Evolutionary conservation across 2,113 vertebrate species (phyloP), one percentile per base, ranked within the genome.

Genomic region (Colaptes auratus): DNA sequence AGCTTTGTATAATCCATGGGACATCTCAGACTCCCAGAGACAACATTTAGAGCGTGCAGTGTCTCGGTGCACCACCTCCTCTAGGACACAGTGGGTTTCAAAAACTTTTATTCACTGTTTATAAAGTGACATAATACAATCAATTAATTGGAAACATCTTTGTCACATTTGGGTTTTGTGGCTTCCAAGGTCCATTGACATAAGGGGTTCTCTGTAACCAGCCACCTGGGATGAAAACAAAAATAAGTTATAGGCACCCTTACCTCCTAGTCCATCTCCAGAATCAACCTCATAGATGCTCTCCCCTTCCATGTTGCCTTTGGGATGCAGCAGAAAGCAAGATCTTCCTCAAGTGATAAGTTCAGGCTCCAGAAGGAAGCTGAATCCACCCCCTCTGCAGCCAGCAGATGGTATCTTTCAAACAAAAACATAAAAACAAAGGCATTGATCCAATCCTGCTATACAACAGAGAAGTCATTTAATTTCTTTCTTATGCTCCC

Each of bases 271-370:
- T 77, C 92, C 93, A 94, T 90, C 95, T 94, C 93, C 96, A 90
- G 94, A 96, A 93, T 96, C 94, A 95, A 96, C 89, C 70, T 96
- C 96, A 90, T 70, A 96, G 92, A 96, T 91, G 92, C 93, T 96
- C 67, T 96, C 95, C n/a, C 95, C 92, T 91, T 96, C 95, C 95
- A 96, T 97, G 70, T 7, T 80, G 56, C 63, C 85, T 74, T 74
- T 36, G 73, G 61, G 70, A 81, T 1, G 27, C 81, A 89, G 87
- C 30, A 84, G 77, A 92, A 86, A 69, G 67, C 44, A 91, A 91
- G 56, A 60, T 93, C 83, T 96, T 95, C 74, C 59, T 81, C 27
- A 2, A 82, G 46, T 70, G 59, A 92, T 50, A 89, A 86, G 59
- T 39, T 92, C 59, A 79, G 93, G 63, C 56, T 95, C 95, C 95